Evolutionary conservation across 53 echinoderm and acorn worm genomes (phyloP).

Genomic region (Mesocentrotus franciscanus): DNA sequence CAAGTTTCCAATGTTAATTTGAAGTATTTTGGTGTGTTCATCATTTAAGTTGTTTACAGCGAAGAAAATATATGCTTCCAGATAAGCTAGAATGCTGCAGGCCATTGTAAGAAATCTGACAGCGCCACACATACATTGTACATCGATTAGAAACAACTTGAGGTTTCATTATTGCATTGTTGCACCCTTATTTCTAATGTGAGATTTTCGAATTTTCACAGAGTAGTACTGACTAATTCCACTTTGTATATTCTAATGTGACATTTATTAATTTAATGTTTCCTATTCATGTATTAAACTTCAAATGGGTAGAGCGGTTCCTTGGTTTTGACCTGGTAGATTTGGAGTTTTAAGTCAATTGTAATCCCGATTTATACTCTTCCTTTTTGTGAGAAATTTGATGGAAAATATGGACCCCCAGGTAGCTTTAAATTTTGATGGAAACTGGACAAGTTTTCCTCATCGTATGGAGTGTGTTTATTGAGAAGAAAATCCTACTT

Average conservation of each 20-base stretch:
- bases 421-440: conserved; percentile 23
- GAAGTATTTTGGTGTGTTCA: not conserved
- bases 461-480: not conserved
- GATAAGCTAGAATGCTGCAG: not conserved
- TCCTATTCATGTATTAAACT: not conserved
- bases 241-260: not conserved
- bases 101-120: not conserved
- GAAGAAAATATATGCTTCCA: not conserved
- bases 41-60: not conserved
- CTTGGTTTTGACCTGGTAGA: not conserved
- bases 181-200: not conserved
- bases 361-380: not conserved
- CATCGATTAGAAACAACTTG: not conserved
- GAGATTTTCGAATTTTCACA: not conserved
- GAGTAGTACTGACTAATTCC: not conserved
- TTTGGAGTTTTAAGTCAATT: not conserved
- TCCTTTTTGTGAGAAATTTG: not conserved
- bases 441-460: not conserved
- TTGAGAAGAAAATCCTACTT: not conserved
- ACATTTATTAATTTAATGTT: not conserved
- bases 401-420: not conserved
- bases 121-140: not conserved
- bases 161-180: not conserved
- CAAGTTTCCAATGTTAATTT: not conserved
- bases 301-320: not conserved